Conservation (phyloP, 2,888 invertebrate species). For the Polietes domitor region DNA sequence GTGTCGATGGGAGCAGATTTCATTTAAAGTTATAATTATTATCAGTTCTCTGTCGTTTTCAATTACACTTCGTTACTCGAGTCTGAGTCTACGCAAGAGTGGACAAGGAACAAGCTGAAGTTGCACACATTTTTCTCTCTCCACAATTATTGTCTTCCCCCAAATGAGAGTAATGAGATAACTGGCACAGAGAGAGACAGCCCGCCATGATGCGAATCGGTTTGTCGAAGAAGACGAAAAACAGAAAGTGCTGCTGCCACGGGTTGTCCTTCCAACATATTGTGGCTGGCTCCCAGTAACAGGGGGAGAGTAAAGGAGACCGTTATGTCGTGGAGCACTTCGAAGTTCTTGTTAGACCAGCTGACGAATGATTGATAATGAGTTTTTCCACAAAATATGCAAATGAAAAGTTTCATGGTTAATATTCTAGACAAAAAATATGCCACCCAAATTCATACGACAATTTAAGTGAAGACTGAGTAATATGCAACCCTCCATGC, state of each 20-base stretch:
- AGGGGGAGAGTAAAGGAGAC: neutral
- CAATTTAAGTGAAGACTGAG: too few species aligned
- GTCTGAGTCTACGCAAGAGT: neutral
- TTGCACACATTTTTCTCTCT: neutral
- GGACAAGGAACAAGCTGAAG: neutral
- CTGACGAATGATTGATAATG: slow-evolving; percentile 59
- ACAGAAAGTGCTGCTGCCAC: slow-evolving; percentile 21
- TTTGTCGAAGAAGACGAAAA: neutral
- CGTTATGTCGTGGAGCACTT: neutral
- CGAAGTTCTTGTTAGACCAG: slow-evolving; percentile 52
- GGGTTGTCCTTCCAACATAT: neutral
- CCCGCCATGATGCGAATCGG: neutral
- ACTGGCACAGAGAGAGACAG: slow-evolving; percentile 26
- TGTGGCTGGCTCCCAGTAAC: neutral
- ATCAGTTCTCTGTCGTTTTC: neutral
- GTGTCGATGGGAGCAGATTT: slow-evolving; percentile 12
- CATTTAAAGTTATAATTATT: slow-evolving; percentile 16
- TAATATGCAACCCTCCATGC: too few species aligned
- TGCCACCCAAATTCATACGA: too few species aligned
- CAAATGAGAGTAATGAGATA: slow-evolving; percentile 51
- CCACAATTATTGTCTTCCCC: slow-evolving; percentile 7
- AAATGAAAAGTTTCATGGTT: slow-evolving; percentile 54
- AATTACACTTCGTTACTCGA: neutral
- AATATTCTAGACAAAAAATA: neutral
- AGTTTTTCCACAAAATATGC: slow-evolving; percentile 35